A percentile compares a stretch with the other conserved stretches of the same genome.
These are phyloP conservation scores for Hyalella azteca DNA, from an alignment of 2,888 invertebrate species.

Conservation along the genomic window DNA sequence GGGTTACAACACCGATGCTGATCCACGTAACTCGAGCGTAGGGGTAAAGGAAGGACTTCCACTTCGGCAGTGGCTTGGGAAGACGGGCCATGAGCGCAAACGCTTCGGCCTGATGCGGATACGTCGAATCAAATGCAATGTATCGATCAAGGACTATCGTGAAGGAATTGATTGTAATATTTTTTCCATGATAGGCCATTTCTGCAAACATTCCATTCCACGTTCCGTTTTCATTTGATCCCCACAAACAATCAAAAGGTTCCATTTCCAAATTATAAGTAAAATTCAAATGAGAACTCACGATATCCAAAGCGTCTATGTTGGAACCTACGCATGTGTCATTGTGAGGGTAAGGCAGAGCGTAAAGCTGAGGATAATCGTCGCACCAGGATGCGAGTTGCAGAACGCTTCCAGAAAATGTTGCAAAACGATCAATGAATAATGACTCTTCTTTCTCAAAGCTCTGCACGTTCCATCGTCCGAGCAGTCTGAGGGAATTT, in stretches of 20 bases:
- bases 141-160: conserved; percentile 43
- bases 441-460: background rate
- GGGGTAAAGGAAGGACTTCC: conserved; percentile 42
- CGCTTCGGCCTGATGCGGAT: conserved; percentile 49
- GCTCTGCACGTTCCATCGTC: conserved; percentile 15
- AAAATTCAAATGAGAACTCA: conserved; percentile 43
- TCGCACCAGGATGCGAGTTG: conserved; percentile 49
- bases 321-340: conserved; percentile 46
- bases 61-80: conserved; percentile 45
- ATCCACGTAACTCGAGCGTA: conserved; percentile 43
- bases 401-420: conserved; percentile 36
- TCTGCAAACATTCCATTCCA: conserved; percentile 56
- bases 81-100: conserved; percentile 42
- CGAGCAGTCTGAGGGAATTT: background rate
- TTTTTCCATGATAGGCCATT: conserved; percentile 41
- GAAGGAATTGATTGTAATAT: conserved; percentile 45
- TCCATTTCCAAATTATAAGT: conserved; percentile 37
- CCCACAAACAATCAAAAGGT: conserved; percentile 42
- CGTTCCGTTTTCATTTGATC: conserved; percentile 46
- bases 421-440: conserved; percentile 45
- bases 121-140: conserved; percentile 45
- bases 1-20: conserved; percentile 26
- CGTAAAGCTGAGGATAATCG: conserved; percentile 46
- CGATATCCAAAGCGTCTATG: conserved; percentile 41
- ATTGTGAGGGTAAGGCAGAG: background rate